These are phyloP conservation scores for Kradibia gibbosae DNA, from an alignment of 1,140 invertebrate species.

Conservation along the genomic window DNA sequence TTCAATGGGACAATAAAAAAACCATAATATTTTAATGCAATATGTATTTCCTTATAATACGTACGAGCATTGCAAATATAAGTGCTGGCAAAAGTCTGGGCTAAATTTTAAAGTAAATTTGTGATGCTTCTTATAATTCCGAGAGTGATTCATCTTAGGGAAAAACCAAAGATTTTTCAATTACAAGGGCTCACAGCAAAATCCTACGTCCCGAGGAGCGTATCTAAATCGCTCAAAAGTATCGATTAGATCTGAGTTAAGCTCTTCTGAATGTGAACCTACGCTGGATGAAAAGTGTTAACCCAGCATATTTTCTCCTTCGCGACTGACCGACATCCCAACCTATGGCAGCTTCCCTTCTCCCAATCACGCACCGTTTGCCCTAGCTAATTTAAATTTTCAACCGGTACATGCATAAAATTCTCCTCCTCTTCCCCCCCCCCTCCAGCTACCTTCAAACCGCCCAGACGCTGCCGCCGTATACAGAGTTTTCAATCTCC, in stretches of 20 bases:
- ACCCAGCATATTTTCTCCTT: not conserved
- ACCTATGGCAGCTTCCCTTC: not conserved
- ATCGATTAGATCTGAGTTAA: not conserved
- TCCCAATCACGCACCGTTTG: not conserved
- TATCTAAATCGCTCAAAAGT: not conserved
- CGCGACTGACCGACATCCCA: not conserved
- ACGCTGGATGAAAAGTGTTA: not conserved
- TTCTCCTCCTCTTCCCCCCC: too few relatives aligned
- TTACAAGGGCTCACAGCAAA: not conserved
- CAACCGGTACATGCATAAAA: too few relatives aligned
- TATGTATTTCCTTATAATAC: too few relatives aligned
- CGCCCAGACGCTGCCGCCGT: constrained; percentile 19
- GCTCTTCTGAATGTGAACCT: not conserved
- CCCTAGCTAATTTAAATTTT: constrained; percentile 2
- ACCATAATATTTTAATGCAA: too few relatives aligned
- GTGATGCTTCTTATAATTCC: too few relatives aligned
- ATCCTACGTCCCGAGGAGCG: not conserved
- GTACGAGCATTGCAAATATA: not conserved
- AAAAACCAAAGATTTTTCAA: not conserved
- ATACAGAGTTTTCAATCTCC: constrained; percentile 10
- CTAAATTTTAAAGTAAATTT: not conserved
- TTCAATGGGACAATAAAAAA: too few relatives aligned
- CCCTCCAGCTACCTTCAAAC: not conserved
- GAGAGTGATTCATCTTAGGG: not conserved
- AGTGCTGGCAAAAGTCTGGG: not conserved